phyloP scores from a whole-genome alignment of 1,140 invertebrate genomes.

The Drosophila sulfurigaster region DNA sequence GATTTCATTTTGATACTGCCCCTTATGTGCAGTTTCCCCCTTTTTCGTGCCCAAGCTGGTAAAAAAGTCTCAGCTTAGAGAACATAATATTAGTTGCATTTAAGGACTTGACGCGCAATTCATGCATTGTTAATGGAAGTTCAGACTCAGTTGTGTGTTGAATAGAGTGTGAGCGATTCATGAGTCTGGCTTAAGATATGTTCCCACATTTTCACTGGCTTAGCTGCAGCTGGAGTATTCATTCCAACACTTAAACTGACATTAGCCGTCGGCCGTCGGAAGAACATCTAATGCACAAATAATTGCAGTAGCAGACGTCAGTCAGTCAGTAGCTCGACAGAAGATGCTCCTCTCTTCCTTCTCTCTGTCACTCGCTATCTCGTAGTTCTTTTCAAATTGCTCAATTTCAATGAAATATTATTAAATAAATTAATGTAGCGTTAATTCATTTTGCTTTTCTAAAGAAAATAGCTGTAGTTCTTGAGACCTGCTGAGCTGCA shows the following conservation, averaged over 20 bases:
- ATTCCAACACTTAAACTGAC: constrained; percentile 79
- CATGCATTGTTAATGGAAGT: constrained; percentile 66
- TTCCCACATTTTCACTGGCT: constrained; percentile 47
- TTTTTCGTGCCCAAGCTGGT: not conserved
- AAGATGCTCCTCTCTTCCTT: constrained; percentile 11
- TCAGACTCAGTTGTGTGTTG: constrained; percentile 32
- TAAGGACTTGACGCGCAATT: constrained; percentile 72
- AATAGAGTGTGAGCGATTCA: constrained; percentile 1
- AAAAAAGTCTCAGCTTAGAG: not conserved
- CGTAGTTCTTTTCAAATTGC: constrained; percentile 64
- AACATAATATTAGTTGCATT: constrained; percentile 53
- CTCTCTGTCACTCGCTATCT: not conserved
- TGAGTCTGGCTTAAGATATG: constrained; percentile 14
- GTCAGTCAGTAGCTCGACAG: constrained; percentile 33
- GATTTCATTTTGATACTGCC: constrained; percentile 37
- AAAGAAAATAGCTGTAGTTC: constrained; percentile 60
- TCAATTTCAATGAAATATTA: constrained; percentile 82
- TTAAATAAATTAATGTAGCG: constrained; percentile 82
- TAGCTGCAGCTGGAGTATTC: constrained; percentile 51
- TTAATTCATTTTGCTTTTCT: constrained; percentile 74
- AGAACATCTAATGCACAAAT: constrained; percentile 79
- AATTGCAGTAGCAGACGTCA: constrained; percentile 71
- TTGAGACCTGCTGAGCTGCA: constrained; percentile 35
- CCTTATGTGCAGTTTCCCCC: not conserved
- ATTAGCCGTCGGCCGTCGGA: constrained; percentile 58